phyloP scores from a whole-genome alignment of 2,888 invertebrate genomes.

The Platycheirus rosarum region DNA sequence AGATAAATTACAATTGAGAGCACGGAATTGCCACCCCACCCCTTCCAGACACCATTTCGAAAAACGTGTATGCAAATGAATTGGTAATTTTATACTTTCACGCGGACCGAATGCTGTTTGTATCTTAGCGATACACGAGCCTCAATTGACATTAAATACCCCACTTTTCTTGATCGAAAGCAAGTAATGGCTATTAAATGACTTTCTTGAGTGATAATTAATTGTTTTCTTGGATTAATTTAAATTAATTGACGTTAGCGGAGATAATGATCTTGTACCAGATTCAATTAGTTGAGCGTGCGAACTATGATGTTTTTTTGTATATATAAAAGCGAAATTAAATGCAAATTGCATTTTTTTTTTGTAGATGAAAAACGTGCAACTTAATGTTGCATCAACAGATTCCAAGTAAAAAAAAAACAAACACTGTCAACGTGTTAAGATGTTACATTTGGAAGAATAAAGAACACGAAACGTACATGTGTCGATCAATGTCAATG shows the following conservation, averaged over 20 bases:
- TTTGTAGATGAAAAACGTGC: neutral
- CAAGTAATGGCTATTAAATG: slow-evolving; percentile 9
- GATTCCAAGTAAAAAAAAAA: no score
- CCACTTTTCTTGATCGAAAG: neutral
- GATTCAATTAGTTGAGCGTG: slow-evolving; percentile 54
- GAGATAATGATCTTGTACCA: slow-evolving; percentile 52
- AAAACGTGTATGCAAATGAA: no score
- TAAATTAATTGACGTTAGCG: slow-evolving; percentile 54
- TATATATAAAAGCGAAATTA: neutral
- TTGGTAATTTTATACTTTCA: no score
- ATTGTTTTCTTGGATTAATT: slow-evolving; percentile 55
- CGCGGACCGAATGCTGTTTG: no score
- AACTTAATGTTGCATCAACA: neutral
- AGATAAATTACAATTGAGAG: no score
- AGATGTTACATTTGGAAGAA: neutral
- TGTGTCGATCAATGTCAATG: slow-evolving; percentile 28
- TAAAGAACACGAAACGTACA: neutral
- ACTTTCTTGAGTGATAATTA: slow-evolving; percentile 46
- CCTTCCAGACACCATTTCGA: no score
- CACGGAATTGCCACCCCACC: no score
- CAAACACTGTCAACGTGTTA: neutral
- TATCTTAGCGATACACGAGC: no score
- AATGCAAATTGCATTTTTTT: neutral
- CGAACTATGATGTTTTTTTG: slow-evolving; percentile 15
- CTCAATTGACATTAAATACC: no score